Conservation (phyloP, 2,797 vertebrate species). For the Falco cherrug region DNA sequence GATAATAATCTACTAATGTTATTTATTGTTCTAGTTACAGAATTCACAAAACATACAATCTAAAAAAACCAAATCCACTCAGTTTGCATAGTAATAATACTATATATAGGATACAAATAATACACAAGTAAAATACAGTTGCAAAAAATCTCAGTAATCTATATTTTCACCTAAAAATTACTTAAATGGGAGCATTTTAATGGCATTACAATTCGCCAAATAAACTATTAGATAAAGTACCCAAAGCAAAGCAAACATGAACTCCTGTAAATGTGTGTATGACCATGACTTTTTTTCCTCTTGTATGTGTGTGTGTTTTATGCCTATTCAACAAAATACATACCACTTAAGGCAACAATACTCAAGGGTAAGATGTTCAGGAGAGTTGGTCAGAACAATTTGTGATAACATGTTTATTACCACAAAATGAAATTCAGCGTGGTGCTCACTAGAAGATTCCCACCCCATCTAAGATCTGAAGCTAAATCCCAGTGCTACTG, state of each 20-base stretch:
- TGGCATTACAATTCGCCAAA: not conserved
- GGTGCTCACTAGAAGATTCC: not conserved
- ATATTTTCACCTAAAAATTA: not conserved
- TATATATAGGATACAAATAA: not conserved
- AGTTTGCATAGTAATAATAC: not conserved
- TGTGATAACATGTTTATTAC: not conserved
- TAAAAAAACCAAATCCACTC: not conserved
- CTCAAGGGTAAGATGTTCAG: not conserved
- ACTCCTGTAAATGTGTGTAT: not conserved
- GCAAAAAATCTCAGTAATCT: not conserved
- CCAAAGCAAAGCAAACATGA: not conserved
- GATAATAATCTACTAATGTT: not conserved
- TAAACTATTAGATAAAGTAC: not conserved
- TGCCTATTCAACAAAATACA: not conserved
- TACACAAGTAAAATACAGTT: not conserved
- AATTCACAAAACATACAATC: not conserved
- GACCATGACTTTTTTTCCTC: not conserved
- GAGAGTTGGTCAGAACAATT: not conserved
- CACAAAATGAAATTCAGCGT: not conserved
- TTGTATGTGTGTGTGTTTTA: not conserved
- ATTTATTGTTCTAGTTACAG: not conserved
- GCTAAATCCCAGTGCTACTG: not conserved
- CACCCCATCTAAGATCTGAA: not conserved
- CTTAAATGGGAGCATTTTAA: not conserved
- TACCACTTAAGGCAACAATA: not conserved